Conservation (phyloP, 1,140 invertebrate species). For the Neelides sp. region DNA sequence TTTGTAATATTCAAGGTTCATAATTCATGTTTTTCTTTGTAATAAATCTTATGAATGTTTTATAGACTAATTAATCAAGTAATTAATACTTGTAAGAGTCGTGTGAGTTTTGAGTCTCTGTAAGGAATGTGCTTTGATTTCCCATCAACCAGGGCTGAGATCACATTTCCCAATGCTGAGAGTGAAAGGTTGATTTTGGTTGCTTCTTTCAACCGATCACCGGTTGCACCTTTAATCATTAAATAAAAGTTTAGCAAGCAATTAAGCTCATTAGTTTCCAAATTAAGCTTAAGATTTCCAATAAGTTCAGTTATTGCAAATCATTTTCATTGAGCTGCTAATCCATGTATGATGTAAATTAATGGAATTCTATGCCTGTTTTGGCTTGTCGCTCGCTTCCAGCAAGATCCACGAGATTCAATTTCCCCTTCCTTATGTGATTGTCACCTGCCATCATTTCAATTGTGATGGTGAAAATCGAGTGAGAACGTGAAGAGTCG, state of each 20-base stretch:
- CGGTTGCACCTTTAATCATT: slow-evolving; percentile 50
- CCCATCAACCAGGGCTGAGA: slow-evolving; percentile 78
- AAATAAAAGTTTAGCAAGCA: neutral
- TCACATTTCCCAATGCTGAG: slow-evolving; percentile 86
- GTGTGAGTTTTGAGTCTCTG: slow-evolving; percentile 81
- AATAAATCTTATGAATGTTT: no score
- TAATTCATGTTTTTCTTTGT: no score
- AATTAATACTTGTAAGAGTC: slow-evolving; percentile 57
- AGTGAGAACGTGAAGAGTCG: slow-evolving; percentile 58
- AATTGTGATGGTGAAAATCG: slow-evolving; percentile 79
- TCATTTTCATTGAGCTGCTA: neutral
- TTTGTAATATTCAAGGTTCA: no score
- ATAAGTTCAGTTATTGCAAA: neutral
- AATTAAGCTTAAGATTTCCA: neutral
- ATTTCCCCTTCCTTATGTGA: slow-evolving; percentile 58
- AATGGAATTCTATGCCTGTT: slow-evolving; percentile 45
- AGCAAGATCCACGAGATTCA: slow-evolving; percentile 82
- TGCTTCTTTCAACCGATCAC: slow-evolving; percentile 79
- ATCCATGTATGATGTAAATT: no score
- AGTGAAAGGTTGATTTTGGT: slow-evolving; percentile 91
- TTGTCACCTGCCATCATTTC: slow-evolving; percentile 53
- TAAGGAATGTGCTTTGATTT: slow-evolving; percentile 87
- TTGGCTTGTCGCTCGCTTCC: slow-evolving; percentile 76
- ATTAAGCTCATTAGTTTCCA: neutral
- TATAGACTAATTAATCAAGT: neutral